Evolutionary conservation across 2,113 vertebrate genomes (phyloP), one percentile per base, ranked within the genome.

Genomic region (Chiloscyllium plagiosum): DNA sequence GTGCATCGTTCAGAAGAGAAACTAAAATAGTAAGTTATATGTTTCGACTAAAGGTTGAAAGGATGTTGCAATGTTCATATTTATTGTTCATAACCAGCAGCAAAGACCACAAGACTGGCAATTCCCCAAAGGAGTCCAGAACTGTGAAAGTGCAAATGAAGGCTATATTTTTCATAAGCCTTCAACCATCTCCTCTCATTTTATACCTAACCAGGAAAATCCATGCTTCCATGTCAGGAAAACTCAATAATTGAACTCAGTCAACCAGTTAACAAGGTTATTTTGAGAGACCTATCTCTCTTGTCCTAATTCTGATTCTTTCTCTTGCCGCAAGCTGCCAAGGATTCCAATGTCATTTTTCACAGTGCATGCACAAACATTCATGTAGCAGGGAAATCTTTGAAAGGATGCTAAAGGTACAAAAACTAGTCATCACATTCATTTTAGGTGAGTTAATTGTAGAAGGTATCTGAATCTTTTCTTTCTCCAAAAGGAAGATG

Each of bases 251-350:
- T 94, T 94, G 92, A 69, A 94, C 42, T 69, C 66, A 94, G 92
- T 47, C 66, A 94, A 94, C 37, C 92, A 94, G 92, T 94, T 70
- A 94, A 94, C 92, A 94, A 70, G 92, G 92, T 94, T 94, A 94
- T 94, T 37, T 94, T 94, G 92, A 68, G 92, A 69, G n/a, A 20
- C n/a, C 66, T 42, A 94, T 94, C 92, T 70, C 66, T 69, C 92
- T 70, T 50, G 92, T 94, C n/a, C n/a, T 42, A 70, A 26, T 68
- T 69, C 66, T 69, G 66, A 94, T 26, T 95, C 37, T 29, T 76
- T 76, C 47, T 50, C 68, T 92, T 61, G 47, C 68, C 42, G 29
- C 42, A 95, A 95, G 66, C 47, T 50, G 68, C 17, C 66, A 72
- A 50, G 42, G 26, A 95, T 50, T 95, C 68, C 29, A 17, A 5